A percentile compares a stretch with the other conserved stretches of the same genome.
phyloP scores from a whole-genome alignment of 2,888 invertebrate species.

The Cheilosia pagana region DNA sequence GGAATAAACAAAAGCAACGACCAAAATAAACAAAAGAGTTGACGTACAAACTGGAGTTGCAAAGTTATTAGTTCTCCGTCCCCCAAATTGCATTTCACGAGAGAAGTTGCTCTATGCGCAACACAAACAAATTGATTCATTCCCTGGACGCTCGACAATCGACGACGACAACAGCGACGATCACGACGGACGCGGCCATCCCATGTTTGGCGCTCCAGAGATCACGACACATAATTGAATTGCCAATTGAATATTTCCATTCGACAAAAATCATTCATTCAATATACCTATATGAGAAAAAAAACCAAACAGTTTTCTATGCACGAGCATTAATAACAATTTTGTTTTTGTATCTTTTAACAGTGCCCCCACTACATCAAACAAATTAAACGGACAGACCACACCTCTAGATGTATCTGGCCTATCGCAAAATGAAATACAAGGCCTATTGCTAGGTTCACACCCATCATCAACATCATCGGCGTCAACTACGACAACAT shows the following conservation, averaged over 20 bases:
- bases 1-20: slow-evolving; percentile 7
- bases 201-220: slow-evolving; percentile 67
- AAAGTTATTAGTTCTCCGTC: not conserved
- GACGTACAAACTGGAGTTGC: slow-evolving; percentile 19
- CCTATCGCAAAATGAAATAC: slow-evolving; percentile 84
- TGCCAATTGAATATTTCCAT: slow-evolving; percentile 68
- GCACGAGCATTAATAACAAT: slow-evolving; percentile 61
- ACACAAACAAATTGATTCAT: slow-evolving; percentile 63
- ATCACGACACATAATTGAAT: slow-evolving; percentile 72
- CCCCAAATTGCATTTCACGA: slow-evolving; percentile 55
- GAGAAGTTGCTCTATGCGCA: slow-evolving; percentile 41
- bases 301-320: slow-evolving; percentile 64
- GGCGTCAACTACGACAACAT: slow-evolving; percentile 79
- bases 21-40: slow-evolving; percentile 56
- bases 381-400: slow-evolving; percentile 84
- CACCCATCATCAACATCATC: slow-evolving; percentile 82
- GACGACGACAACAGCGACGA: slow-evolving; percentile 8
- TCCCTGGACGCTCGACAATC: slow-evolving; percentile 22
- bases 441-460: slow-evolving; percentile 84
- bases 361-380: slow-evolving; percentile 82
- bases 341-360: slow-evolving; percentile 53
- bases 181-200: slow-evolving; percentile 17
- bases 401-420: slow-evolving; percentile 84
- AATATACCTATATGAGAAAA: slow-evolving; percentile 45
- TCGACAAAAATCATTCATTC: slow-evolving; percentile 13